These are phyloP conservation scores for Podarcis muralis DNA, from an alignment of 2,113 vertebrate genomes.

Conservation along the genomic window DNA sequence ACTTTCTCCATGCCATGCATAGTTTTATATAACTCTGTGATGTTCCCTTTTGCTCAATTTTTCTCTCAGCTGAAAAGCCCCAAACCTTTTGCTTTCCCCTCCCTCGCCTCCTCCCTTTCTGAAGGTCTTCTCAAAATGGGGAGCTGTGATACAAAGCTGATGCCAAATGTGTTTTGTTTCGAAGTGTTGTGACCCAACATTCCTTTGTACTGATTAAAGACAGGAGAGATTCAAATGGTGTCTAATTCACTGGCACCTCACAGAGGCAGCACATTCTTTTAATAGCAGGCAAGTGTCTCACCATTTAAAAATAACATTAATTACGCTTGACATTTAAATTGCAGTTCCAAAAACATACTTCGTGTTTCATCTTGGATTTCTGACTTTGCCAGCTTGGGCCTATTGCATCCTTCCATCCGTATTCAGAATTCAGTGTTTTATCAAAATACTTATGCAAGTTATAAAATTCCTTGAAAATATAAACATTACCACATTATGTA, in stretches of 20 bases:
- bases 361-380: constrained; percentile 18
- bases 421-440: constrained; percentile 13
- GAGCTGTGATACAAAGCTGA: neutral
- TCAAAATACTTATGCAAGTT: neutral
- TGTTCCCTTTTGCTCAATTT: too few relatives aligned
- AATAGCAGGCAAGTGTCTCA: neutral
- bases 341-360: neutral
- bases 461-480: neutral
- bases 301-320: constrained; percentile 28
- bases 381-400: constrained; percentile 1
- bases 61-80: too few relatives aligned
- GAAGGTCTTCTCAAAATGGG: neutral
- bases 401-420: neutral
- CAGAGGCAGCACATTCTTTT: neutral
- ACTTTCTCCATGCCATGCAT: too few relatives aligned
- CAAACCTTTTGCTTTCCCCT: neutral
- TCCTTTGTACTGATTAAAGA: neutral
- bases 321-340: constrained; percentile 41
- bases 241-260: neutral
- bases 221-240: neutral
- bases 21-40: too few relatives aligned
- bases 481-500: neutral
- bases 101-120: neutral
- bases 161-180: neutral
- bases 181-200: neutral